Conservation (phyloP, 2,888 invertebrate species). For the Allolobophora icterica region DNA sequence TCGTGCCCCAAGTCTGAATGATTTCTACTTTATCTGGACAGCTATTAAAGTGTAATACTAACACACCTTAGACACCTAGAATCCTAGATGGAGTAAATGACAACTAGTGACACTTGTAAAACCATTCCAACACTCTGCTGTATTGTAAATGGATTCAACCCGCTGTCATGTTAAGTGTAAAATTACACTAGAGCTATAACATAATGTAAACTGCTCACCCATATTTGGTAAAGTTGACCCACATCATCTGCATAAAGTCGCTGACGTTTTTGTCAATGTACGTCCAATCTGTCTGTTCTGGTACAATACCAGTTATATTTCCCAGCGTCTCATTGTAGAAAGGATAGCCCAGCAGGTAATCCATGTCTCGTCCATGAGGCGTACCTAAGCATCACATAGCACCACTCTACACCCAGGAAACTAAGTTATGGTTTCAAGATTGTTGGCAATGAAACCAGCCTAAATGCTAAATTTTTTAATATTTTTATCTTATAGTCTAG, state of each 20-base stretch:
- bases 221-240: conserved; percentile 66
- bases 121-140: not conserved
- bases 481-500: too few species aligned
- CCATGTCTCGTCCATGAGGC: conserved; percentile 66
- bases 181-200: not conserved
- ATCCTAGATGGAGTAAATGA: not conserved
- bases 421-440: not conserved
- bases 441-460: not conserved
- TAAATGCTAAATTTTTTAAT: too few species aligned
- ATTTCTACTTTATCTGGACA: not conserved
- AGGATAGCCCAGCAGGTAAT: conserved; percentile 68
- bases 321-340: conserved; percentile 65
- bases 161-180: not conserved
- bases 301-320: conserved; percentile 59
- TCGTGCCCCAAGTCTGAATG: not conserved
- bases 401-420: not conserved
- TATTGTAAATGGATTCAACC: not conserved
- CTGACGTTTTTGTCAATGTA: conserved; percentile 66
- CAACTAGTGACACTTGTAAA: not conserved
- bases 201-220: conserved; percentile 62
- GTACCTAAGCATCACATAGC: conserved; percentile 43
- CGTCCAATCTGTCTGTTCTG: conserved; percentile 59
- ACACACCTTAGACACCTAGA: not conserved
- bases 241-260: conserved; percentile 66
- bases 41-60: not conserved